These are phyloP conservation scores for Excalfactoria chinensis DNA, from an alignment of 2,113 vertebrate genomes.

Conservation along the genomic window DNA sequence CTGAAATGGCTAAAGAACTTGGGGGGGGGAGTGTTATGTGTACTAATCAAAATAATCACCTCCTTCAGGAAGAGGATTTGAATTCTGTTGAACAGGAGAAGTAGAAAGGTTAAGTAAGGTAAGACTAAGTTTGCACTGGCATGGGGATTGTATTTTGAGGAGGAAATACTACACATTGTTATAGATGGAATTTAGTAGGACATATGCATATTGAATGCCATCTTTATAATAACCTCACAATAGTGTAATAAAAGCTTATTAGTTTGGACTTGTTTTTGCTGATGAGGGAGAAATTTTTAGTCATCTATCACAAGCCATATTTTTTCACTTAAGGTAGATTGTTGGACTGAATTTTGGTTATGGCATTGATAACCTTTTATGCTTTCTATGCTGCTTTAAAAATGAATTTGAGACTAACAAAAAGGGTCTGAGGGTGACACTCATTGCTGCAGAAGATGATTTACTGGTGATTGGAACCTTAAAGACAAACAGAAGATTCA, in stretches of 20 bases:
- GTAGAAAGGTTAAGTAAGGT: slow-evolving; percentile 50
- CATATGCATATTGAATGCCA: background rate
- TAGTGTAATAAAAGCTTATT: background rate
- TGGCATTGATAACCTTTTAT: background rate
- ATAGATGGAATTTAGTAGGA: background rate
- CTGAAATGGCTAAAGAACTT: slow-evolving; percentile 50
- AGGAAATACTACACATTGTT: background rate
- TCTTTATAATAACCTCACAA: background rate
- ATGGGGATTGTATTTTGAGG: background rate
- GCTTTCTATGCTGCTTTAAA: background rate
- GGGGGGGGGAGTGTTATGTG: slow-evolving; percentile 19
- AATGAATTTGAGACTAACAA: background rate
- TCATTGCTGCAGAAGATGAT: background rate
- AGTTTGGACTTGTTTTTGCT: background rate
- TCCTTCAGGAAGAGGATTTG: slow-evolving; percentile 46
- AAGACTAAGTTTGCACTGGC: background rate
- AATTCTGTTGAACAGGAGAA: slow-evolving; percentile 12
- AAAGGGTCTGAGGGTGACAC: background rate
- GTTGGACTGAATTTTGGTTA: background rate
- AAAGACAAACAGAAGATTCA: background rate
- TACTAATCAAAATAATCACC: slow-evolving; percentile 57
- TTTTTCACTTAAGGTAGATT: background rate
- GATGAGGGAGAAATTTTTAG: background rate
- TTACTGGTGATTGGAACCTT: background rate
- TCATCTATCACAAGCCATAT: background rate